phyloP scores from a whole-genome alignment of 2,113 vertebrate genomes.

The Callionymus lyra region DNA sequence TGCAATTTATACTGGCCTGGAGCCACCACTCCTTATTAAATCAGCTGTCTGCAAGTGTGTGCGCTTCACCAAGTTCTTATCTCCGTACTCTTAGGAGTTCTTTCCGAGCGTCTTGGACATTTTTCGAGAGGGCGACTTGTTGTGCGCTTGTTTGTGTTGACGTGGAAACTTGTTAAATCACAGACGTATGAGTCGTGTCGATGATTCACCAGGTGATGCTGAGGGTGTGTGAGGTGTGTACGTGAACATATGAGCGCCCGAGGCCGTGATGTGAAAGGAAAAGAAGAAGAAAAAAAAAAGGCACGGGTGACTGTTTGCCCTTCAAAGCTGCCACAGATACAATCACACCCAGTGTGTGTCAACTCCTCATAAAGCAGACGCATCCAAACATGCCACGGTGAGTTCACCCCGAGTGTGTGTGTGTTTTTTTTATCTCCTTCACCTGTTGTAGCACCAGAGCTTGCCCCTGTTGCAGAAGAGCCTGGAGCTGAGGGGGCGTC shows the following conservation, averaged over 20 bases:
- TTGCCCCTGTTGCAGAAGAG: conserved; percentile 94
- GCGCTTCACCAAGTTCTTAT: conserved; percentile 9
- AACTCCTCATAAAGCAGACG: conserved; percentile 39
- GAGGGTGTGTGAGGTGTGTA: not conserved
- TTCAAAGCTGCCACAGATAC: conserved; percentile 38
- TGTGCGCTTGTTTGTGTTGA: conserved; percentile 38
- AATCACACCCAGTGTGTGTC: conserved; percentile 45
- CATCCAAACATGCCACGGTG: conserved; percentile 29
- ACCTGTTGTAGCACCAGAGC: conserved; percentile 98
- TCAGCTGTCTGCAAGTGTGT: conserved; percentile 21
- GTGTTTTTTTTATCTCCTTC: conserved; percentile 17
- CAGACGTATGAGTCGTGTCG: conserved; percentile 18
- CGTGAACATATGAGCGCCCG: conserved; percentile 1
- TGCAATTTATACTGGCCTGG: conserved; percentile 52
- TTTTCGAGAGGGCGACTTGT: conserved; percentile 4
- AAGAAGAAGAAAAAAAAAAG: conserved; percentile 17
- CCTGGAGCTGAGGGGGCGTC: conserved; percentile 93
- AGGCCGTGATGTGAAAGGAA: conserved; percentile 7
- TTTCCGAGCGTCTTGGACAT: conserved; percentile 32
- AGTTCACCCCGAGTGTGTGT: conserved; percentile 13
- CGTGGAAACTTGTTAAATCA: conserved; percentile 42
- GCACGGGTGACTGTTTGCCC: conserved; percentile 28
- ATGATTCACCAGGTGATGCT: conserved; percentile 32
- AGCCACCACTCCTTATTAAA: conserved; percentile 55
- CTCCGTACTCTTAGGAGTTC: conserved; percentile 48